Evolutionary conservation across 2,797 vertebrate species (phyloP).

Genomic region (Myotis daubentonii): DNA sequence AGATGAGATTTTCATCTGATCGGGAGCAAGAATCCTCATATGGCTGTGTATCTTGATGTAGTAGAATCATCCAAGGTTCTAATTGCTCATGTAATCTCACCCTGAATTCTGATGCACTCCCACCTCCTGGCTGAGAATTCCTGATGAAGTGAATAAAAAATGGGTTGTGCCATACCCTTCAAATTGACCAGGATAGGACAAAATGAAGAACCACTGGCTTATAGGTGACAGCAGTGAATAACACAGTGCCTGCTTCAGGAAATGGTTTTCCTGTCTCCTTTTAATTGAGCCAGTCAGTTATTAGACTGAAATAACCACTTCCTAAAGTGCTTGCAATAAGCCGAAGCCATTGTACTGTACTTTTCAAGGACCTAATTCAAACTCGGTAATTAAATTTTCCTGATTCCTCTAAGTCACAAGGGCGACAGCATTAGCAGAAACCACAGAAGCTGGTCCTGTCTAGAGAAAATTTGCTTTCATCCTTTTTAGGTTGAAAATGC

Average conservation of each 20-base stretch:
- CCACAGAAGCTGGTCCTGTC: neutral
- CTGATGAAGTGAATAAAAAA: neutral
- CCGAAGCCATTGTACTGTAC: conserved; percentile 53
- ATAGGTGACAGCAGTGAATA: neutral
- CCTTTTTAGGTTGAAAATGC: conserved; percentile 21
- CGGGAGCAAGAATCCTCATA: neutral
- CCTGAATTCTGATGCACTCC: neutral
- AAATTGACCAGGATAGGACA: neutral
- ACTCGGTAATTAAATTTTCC: conserved; percentile 66
- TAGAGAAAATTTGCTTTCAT: conserved; percentile 54
- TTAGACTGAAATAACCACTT: conserved; percentile 66
- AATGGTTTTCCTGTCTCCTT: conserved; percentile 62
- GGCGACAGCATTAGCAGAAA: neutral
- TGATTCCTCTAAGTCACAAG: conserved; percentile 51
- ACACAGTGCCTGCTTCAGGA: neutral
- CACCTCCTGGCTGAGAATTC: neutral
- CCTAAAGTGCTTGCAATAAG: conserved; percentile 71
- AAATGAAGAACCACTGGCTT: neutral
- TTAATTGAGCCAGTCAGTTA: conserved; percentile 75
- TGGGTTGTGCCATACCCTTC: neutral
- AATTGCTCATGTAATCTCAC: conserved; percentile 3
- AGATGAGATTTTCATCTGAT: conserved; percentile 40
- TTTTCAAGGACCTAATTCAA: conserved; percentile 69
- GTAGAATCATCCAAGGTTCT: neutral
- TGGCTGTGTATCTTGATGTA: conserved; percentile 16